Base-by-base conservation (phyloP, 2,888 invertebrate species). In the Plagodis pulveraria region DNA sequence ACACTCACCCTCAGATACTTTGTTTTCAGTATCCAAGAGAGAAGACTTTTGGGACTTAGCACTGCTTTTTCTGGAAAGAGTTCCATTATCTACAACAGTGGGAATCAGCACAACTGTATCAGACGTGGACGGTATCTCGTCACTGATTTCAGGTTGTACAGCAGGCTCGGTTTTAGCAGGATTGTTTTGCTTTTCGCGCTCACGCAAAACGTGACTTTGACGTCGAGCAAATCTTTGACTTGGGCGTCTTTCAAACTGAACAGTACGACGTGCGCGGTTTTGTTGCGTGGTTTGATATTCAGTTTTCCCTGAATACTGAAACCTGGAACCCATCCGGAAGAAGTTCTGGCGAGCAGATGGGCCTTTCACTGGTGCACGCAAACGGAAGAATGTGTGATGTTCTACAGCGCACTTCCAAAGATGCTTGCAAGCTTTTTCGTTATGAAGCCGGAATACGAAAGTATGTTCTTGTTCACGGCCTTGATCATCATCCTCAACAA, bases 401-500 rank as follows among this genome's bases (percentile, higher is more conserved):
- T 99, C 99, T 0, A 99, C 98, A 34, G 99, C 99, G 93, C 99
- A 99, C 89, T 99, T 99, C 99, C 99, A 99, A 67, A 99, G 93
- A 91, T 99, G 99, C 87, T 99, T 99, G 85, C 99, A 99, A 0
- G 99, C 99, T 86, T 99, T 99, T 84, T 99, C 98, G 83, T 99
- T 99, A 72, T 97, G 96, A 70, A 99, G 92, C 58, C 97, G 94
- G 88, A 99, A 99, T 5, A 99, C 99, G 87, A 99, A 99, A 0
- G 99, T 99, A 87, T 99, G 99, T 82, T 99, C 99, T 81, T 99
- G 99, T 86, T 99, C 98, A 50, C 96, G 94, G 0, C 98, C 98
- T 85, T 98, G 97, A 82, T 99, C 99, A 81, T 99, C 99, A 85
- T 99, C 99, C 88, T 99, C 99, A 8, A 99, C 98, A 5, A 99